Evolutionary conservation across 1,140 invertebrate species (phyloP), one percentile per base, ranked within the genome.

Genomic region (Temnothorax nylanderi): DNA sequence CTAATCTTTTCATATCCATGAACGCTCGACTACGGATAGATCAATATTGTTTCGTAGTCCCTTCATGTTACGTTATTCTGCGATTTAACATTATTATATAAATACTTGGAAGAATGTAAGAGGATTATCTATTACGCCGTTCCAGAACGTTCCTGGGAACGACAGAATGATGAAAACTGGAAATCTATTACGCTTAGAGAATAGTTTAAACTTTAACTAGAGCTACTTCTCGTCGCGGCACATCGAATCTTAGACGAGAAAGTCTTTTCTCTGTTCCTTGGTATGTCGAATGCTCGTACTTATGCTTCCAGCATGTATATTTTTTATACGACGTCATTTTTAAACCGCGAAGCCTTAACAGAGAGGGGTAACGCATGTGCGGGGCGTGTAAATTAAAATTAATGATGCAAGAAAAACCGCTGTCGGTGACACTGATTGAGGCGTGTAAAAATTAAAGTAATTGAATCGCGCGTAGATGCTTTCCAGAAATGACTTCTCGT

Each of bases 271-370:
- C 44, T 62, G 69, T 84, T 74, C 44, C 37, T 74, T 82, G 18
- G 3, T 60, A 86, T 18, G 37, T 54, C 65, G 86, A 71, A 82
- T n/a, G 89, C 74, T 91, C 86, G 90, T 93, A 93, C 88, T 93
- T 93, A 93, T 92, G 89, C 90, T 93, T 92, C 89, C 90, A 74
- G 90, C 88, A 92, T 93, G 81, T 87, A 91, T 93, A 93, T 93
- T 93, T 93, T 93, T 92, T 93, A 93, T 93, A 93, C 85, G 64
- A 92, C 78, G 75, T 87, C 88, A 86, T 91, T 92, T 92, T 91
- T 85, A 60, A 85, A 69, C 26, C 54, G 62, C 72, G 26, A 56
- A 77, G 62, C 49, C 26, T 85, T 85, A 84, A 69, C 10, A 21
- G 2, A 21, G 3, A 74, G 32, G 6, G 54, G 1, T 47, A n/a